Evolutionary conservation across 2,797 vertebrate species (phyloP), one percentile per base, ranked within the genome.

Genomic region (Amazonetta brasiliensis): DNA sequence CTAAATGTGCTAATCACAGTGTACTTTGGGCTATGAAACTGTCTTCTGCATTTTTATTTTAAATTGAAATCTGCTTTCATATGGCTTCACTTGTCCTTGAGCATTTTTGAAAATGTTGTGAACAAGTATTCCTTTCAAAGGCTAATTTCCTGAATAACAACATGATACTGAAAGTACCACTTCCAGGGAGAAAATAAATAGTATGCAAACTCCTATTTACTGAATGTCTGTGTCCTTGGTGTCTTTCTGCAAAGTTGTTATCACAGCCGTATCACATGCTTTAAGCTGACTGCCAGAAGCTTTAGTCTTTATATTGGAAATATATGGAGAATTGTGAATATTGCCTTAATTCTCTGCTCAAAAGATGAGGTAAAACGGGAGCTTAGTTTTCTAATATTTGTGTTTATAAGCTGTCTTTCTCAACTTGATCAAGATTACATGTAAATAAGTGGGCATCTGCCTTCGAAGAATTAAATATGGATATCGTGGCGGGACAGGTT

Each of bases 31-130:
- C 33, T 62, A 3, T 75, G 44, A 83, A 92, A 66, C 13, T 12
- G 20, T 64, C 75, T 94, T 54, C 69, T 81, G 33, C 6, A 75
- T 72, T 84, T 74, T 87, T 88, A 50, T 90, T 12, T 7, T 48
- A 76, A 82, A 66, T 58, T 87, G 80, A 43, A 62, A 71, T 89
- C 16, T 75, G 5, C 39, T 85, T 89, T 92, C 48, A 56, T 11
- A 67, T 52, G n/a, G 6, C 25, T 84, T 90, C 26, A 26, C 25
- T 94, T 92, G 30, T 95, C 52, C 37, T 94, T 93, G 52, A 93
- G 63, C 52, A 44, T 87, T 92, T 85, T 85, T 79, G 62, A 81
- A 63, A 69, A 58, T 88, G 94, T 88, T 3, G 2, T 18, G 60
- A 62, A 63, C 66, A 74, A 30, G 7, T 72, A 25, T 81, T 85